These are phyloP conservation scores for Ophion ellenae DNA, from an alignment of 2,888 invertebrate genomes.

Conservation along the genomic window DNA sequence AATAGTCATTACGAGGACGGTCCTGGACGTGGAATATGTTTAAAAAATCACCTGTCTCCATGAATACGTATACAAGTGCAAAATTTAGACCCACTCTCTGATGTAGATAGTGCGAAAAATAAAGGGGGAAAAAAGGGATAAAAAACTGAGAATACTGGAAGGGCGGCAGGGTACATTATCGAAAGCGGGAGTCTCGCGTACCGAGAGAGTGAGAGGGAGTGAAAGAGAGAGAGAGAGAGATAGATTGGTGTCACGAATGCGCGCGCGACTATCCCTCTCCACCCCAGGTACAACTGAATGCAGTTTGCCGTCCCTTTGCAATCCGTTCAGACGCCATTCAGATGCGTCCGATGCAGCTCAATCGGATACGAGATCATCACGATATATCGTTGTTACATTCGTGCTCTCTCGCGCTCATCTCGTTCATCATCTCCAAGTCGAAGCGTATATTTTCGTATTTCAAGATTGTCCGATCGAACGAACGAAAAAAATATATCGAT, in stretches of 20 bases:
- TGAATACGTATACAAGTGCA: not conserved
- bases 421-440: slow-evolving; percentile 7
- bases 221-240: slow-evolving; percentile 48
- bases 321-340: slow-evolving; percentile 81
- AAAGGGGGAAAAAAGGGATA: slow-evolving; percentile 9
- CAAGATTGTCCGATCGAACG: slow-evolving; percentile 6
- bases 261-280: slow-evolving; percentile 75
- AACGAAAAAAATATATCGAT: not conserved
- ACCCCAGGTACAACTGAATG: slow-evolving; percentile 76
- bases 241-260: slow-evolving; percentile 80
- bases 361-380: slow-evolving; percentile 16
- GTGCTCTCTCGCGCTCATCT: slow-evolving; percentile 46
- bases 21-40: too few relatives aligned
- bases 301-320: slow-evolving; percentile 80
- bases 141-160: slow-evolving; percentile 25
- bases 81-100: not conserved
- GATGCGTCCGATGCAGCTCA: slow-evolving; percentile 78
- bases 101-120: not conserved
- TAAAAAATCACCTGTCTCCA: too few relatives aligned
- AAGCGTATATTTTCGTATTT: not conserved
- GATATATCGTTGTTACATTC: slow-evolving; percentile 14
- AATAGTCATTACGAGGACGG: too few relatives aligned
- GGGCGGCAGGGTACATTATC: slow-evolving; percentile 42
- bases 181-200: slow-evolving; percentile 58
- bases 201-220: slow-evolving; percentile 50